Evolutionary conservation across 2,888 invertebrate species (phyloP).

Genomic region (Pilophorus perplexus): DNA sequence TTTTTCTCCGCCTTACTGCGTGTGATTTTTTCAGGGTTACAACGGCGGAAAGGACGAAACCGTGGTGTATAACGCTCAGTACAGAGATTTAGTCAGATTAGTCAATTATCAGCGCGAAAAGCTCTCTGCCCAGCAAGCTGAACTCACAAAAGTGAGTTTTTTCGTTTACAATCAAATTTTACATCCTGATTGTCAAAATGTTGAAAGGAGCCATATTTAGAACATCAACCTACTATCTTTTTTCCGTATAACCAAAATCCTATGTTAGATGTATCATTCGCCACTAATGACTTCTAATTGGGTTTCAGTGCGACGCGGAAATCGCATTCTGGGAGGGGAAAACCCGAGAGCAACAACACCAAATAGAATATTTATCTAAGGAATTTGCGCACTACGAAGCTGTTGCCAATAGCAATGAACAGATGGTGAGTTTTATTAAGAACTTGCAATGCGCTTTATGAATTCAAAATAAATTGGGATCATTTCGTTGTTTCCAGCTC

Average conservation of each 20-base stretch:
- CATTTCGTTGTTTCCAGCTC: conserved; percentile 55
- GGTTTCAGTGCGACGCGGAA: conserved; percentile 80
- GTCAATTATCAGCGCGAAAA: conserved; percentile 91
- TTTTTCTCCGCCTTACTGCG: too few relatives aligned
- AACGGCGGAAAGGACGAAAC: conserved; percentile 46
- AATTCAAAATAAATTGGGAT: too few relatives aligned
- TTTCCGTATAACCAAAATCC: too few relatives aligned
- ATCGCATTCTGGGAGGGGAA: conserved; percentile 87
- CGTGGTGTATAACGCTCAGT: conserved; percentile 69
- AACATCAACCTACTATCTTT: too few relatives aligned
- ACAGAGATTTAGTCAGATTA: conserved; percentile 78
- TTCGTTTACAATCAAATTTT: neutral
- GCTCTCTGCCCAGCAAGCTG: conserved; percentile 82
- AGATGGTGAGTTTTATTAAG: conserved; percentile 61
- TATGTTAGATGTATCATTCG: too few relatives aligned
- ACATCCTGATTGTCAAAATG: neutral
- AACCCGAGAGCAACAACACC: conserved; percentile 80
- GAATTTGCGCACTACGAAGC: conserved; percentile 77
- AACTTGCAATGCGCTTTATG: neutral
- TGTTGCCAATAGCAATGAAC: conserved; percentile 72
- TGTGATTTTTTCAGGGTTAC: conserved; percentile 45
- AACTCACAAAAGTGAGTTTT: conserved; percentile 75
- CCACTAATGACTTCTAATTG: too few relatives aligned
- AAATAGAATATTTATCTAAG: conserved; percentile 77
- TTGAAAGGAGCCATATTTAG: too few relatives aligned